A percentile compares a stretch with the other conserved stretches of the same genome.
Conservation (phyloP, 2,797 vertebrate genomes). For the Sebastes vulpes region DNA sequence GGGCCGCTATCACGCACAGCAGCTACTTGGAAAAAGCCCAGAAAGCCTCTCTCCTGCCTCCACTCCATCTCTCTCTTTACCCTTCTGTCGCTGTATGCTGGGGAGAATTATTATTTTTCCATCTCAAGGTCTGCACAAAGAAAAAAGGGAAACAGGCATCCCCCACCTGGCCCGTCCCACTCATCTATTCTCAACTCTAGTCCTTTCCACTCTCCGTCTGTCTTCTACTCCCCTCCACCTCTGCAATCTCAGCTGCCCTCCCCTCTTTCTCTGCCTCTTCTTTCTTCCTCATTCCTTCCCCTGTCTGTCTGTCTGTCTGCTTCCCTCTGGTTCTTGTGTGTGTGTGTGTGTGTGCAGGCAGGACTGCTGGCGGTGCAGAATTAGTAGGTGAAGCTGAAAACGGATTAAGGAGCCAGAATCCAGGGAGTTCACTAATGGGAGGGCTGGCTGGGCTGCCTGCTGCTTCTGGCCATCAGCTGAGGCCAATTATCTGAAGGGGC, state of each 20-base stretch:
- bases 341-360: conserved; percentile 3
- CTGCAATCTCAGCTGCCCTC: neutral
- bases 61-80: conserved; percentile 8
- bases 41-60: conserved; percentile 46
- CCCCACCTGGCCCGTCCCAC: conserved; percentile 28
- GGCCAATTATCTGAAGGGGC: conserved; percentile 64
- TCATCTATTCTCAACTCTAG: conserved; percentile 31
- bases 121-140: conserved; percentile 48
- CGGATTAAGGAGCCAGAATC: conserved; percentile 67
- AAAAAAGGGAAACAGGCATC: neutral
- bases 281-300: conserved; percentile 21
- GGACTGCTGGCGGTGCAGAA: conserved; percentile 53
- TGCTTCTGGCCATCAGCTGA: conserved; percentile 73
- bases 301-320: conserved; percentile 10
- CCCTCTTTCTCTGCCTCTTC: neutral
- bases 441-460: conserved; percentile 43
- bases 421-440: conserved; percentile 64
- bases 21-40: conserved; percentile 54
- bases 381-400: conserved; percentile 69
- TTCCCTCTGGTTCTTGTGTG: conserved; percentile 11
- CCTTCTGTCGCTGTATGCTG: conserved; percentile 29
- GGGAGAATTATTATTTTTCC: conserved; percentile 74
- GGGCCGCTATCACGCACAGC: conserved; percentile 33
- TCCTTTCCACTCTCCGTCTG: conserved; percentile 11
- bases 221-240: conserved; percentile 22